Percentiles rank a stretch among this genome's conserved stretches.
Evolutionary conservation across 37 sponge, comb jelly and placozoan genomes (phyloP).

Genomic region (Oopsacas minuta): DNA sequence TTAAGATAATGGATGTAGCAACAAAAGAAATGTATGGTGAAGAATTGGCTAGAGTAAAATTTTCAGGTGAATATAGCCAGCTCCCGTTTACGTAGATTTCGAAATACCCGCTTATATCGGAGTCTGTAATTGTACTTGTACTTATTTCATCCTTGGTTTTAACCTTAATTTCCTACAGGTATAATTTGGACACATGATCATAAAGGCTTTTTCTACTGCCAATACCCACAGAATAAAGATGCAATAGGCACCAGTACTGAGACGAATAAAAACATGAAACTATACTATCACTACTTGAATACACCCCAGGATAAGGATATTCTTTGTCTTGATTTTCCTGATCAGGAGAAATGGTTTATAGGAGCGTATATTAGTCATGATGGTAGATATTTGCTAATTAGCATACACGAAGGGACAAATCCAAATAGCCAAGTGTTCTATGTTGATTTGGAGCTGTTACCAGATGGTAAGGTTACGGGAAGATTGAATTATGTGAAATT

Average conservation of each 20-base stretch:
- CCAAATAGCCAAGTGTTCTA: constrained; percentile 66
- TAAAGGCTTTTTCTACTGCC: constrained; percentile 82
- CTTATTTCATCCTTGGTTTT: not conserved
- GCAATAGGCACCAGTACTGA: not conserved
- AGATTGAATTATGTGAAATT: constrained; percentile 21
- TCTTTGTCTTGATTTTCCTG: constrained; percentile 60
- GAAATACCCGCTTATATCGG: not conserved
- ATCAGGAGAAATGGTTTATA: constrained; percentile 76
- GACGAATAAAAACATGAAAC: not conserved
- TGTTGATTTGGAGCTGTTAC: constrained; percentile 37
- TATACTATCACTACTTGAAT: constrained; percentile 67
- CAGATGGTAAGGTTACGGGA: constrained; percentile 24
- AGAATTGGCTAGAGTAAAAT: not conserved
- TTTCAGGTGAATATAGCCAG: too few species aligned
- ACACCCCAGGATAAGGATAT: constrained; percentile 61
- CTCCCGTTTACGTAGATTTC: not conserved
- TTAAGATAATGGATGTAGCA: constrained; percentile 35
- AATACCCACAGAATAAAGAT: not conserved
- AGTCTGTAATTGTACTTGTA: not conserved
- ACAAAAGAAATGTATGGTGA: not conserved
- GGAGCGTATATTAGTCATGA: constrained; percentile 63
- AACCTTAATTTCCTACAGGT: constrained; percentile 67
- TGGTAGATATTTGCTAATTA: constrained; percentile 56
- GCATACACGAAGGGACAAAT: constrained; percentile 50
- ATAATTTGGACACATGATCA: constrained; percentile 96